phyloP scores from a whole-genome alignment of 2,888 invertebrate species.

The Harpalus rufipes region DNA sequence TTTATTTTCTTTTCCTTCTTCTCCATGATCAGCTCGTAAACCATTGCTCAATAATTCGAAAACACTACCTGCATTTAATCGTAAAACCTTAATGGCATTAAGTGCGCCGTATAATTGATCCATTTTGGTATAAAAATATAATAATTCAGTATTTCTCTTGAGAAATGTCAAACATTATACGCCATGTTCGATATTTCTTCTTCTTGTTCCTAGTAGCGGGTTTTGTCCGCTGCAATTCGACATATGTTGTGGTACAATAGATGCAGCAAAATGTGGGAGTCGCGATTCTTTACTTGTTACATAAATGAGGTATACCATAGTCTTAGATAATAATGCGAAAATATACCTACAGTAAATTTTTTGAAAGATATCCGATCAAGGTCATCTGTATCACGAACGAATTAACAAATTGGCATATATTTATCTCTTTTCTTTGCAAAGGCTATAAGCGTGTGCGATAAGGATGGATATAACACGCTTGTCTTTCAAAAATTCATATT shows the following conservation, averaged over 20 bases:
- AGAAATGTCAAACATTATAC: constrained; percentile 5
- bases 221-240: neutral
- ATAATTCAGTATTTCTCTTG: neutral
- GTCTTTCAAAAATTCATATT: too few species aligned
- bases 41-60: constrained; percentile 92
- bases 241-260: neutral
- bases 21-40: constrained; percentile 87
- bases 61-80: constrained; percentile 91
- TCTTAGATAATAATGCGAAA: too few species aligned
- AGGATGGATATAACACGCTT: too few species aligned
- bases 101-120: constrained; percentile 88
- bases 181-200: neutral
- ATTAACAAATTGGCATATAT: too few species aligned
- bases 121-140: constrained; percentile 73
- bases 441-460: too few species aligned
- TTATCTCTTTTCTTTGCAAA: too few species aligned
- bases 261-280: too few species aligned
- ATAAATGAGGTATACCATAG: too few species aligned
- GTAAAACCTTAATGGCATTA: constrained; percentile 86
- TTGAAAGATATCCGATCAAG: too few species aligned
- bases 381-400: too few species aligned
- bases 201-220: neutral
- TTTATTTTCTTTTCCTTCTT: constrained; percentile 88
- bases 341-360: too few species aligned
- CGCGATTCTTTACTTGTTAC: too few species aligned